Evolutionary conservation across 2,797 vertebrate genomes (phyloP), one percentile per base, ranked within the genome.

Genomic region (Carapus acus): DNA sequence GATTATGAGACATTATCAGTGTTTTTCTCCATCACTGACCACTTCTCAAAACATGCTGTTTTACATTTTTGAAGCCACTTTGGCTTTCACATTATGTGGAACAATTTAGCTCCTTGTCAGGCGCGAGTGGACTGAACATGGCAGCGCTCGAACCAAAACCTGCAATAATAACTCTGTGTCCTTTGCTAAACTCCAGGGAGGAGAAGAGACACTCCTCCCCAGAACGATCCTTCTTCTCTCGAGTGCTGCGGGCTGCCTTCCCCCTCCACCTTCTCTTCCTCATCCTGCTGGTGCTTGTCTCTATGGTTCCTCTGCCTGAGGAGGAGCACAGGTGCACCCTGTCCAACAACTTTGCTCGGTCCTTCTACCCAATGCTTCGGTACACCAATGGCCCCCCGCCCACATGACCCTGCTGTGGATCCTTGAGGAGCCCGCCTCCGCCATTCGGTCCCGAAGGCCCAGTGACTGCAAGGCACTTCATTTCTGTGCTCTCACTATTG

Each of bases 311-410:
- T 0, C 79, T 82, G 31, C 88, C 90, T 0, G 88, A 93, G 5
- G 88, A 93, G 1, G 87, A 92, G 69, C 90, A 89, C 86, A 94
- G 93, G 87, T 97, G 95, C 40, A 84, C 90, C 0, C 87, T 89
- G 48, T 87, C 91, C 77, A 98, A 98, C 83, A 96, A 95, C 86
- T 97, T 97, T 0, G 94, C 94, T 51, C 89, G 89, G 33, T 98
- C 96, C 48, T 96, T 98, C 66, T 91, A 95, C 76, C 93, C 91
- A 11, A 97, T 95, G 95, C 89, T 98, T 62, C 85, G 79, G 34
- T 98, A 97, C 72, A 94, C 87, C 84, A 95, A 94, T 0, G 94
- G 96, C 1, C 94, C 94, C 0, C 94, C 96, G 0, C 94, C 94
- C 2, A 95, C 91, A 23, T 97, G 91, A 89, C 29, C 1, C 40